These are phyloP conservation scores for Ceryle rudis DNA, from an alignment of 2,797 vertebrate species.

Conservation along the genomic window DNA sequence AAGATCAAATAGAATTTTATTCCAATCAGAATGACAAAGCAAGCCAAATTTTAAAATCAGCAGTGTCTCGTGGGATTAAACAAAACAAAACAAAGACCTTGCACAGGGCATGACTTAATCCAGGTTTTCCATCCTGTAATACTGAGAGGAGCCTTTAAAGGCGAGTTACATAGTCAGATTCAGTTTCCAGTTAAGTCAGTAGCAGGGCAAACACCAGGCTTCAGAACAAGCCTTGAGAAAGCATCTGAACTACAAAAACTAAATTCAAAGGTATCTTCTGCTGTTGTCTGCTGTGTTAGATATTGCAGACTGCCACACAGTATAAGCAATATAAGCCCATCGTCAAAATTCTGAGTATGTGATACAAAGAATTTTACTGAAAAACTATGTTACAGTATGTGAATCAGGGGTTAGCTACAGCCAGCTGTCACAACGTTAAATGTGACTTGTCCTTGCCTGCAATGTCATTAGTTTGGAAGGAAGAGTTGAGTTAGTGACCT, in stretches of 20 bases:
- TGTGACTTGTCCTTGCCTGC: background rate
- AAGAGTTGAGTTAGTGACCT: conserved; percentile 25
- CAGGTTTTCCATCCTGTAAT: background rate
- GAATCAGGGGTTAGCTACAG: background rate
- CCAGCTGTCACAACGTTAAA: background rate
- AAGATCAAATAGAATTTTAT: background rate
- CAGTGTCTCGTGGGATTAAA: fast-evolving
- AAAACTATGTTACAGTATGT: background rate
- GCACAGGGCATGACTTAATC: fast-evolving
- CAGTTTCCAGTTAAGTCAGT: background rate
- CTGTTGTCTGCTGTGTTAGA: background rate
- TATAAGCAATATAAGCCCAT: background rate
- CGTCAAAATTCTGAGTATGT: background rate
- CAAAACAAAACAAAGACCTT: background rate
- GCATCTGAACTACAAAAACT: background rate
- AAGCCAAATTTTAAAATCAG: background rate
- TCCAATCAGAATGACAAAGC: background rate
- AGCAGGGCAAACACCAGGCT: background rate
- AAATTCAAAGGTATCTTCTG: background rate
- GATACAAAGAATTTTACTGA: background rate
- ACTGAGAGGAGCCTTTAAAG: background rate
- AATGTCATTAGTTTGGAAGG: background rate
- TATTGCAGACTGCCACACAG: background rate
- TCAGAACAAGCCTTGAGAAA: background rate
- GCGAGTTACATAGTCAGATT: background rate